Evolutionary conservation across 2,888 invertebrate species (phyloP).

Genomic region (Volucella inanis): DNA sequence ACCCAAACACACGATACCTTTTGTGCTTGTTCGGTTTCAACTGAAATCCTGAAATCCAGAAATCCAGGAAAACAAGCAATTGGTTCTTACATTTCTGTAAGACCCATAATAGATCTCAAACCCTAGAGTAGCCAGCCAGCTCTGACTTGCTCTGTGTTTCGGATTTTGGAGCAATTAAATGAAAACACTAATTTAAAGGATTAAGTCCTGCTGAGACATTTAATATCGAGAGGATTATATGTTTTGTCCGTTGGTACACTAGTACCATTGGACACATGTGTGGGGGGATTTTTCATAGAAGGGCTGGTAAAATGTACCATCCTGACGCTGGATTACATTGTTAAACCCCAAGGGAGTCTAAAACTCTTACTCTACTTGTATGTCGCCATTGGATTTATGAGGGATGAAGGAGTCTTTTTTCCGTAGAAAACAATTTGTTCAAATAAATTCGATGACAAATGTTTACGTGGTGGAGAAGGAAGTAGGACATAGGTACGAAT

Average conservation of each 20-base stretch:
- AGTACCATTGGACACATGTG: conserved; percentile 10
- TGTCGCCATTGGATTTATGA: conserved; percentile 50
- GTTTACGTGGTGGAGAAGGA: conserved; percentile 9
- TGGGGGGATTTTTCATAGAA: neutral
- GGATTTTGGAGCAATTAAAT: conserved; percentile 73
- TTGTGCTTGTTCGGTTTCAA: conserved; percentile 1
- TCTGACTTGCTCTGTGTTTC: conserved; percentile 1
- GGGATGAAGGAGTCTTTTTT: conserved; percentile 51
- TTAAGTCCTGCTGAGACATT: conserved; percentile 76
- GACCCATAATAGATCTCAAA: neutral
- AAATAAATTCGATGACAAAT: conserved; percentile 69
- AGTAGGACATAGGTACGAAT: no score
- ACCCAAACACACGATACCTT: conserved; percentile 35
- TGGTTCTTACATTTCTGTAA: conserved; percentile 29
- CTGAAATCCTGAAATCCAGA: conserved; percentile 12
- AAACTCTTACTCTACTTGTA: conserved; percentile 22
- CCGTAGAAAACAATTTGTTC: conserved; percentile 53
- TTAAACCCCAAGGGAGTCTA: conserved; percentile 49
- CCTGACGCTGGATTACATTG: conserved; percentile 56
- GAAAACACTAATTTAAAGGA: conserved; percentile 74
- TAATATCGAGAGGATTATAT: conserved; percentile 75
- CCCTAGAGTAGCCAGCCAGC: neutral
- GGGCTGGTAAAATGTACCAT: conserved; percentile 7
- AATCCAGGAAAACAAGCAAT: conserved; percentile 51
- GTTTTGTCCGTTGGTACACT: conserved; percentile 46